Percentiles rank a stretch among this genome's conserved stretches.
Conservation (phyloP, 2,797 vertebrate genomes). For the Carcharodon carcharias region DNA sequence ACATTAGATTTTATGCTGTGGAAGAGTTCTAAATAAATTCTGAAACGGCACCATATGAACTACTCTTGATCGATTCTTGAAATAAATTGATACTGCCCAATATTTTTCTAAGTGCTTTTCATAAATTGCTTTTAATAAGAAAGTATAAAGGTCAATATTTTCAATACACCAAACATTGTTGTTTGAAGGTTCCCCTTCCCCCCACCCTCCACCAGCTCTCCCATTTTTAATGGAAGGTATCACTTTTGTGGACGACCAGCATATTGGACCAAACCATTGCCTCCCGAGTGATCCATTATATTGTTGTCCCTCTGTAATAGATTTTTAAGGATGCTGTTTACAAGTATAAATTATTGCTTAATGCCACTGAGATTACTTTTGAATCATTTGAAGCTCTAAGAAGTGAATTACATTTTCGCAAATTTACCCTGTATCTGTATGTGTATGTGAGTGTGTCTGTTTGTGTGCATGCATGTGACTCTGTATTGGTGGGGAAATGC, state of each 20-base stretch:
- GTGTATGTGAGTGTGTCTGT: not conserved
- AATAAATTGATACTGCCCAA: slow-evolving; percentile 29
- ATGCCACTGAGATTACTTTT: slow-evolving; percentile 10
- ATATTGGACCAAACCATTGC: slow-evolving; percentile 30
- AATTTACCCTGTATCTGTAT: not conserved
- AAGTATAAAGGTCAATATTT: slow-evolving; percentile 36
- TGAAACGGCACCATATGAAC: not conserved
- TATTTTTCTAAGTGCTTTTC: slow-evolving; percentile 32
- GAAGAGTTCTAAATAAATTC: slow-evolving; percentile 24
- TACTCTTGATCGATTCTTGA: not conserved
- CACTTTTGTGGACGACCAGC: not conserved
- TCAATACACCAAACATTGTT: slow-evolving; percentile 22
- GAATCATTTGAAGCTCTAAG: not conserved
- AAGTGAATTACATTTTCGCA: not conserved
- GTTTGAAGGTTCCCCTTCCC: not conserved
- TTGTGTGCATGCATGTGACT: not conserved
- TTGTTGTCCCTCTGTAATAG: not conserved
- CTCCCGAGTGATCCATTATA: slow-evolving; percentile 24
- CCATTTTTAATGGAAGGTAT: slow-evolving; percentile 31
- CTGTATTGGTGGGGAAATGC: not conserved
- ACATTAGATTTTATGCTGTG: not conserved
- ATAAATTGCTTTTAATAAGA: slow-evolving; percentile 32
- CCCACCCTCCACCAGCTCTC: not conserved
- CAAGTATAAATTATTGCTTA: slow-evolving; percentile 4
- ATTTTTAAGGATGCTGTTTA: not conserved